These are phyloP conservation scores for Limosa lapponica DNA, from an alignment of 2,797 vertebrate species.

Conservation along the genomic window DNA sequence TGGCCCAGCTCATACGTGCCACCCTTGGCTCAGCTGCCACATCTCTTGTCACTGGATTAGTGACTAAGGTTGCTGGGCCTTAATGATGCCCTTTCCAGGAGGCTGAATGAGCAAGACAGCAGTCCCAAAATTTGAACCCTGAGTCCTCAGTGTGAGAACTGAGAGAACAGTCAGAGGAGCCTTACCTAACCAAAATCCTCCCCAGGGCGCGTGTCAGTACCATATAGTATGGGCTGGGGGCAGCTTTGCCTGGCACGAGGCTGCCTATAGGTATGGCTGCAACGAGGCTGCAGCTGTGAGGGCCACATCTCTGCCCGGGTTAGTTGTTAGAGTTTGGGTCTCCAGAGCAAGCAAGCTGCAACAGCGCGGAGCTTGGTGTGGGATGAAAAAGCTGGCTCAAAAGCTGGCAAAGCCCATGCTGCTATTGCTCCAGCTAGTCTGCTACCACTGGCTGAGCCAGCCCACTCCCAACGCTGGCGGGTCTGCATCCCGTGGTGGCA, in stretches of 20 bases:
- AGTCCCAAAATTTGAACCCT: background rate
- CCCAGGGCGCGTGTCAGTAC: background rate
- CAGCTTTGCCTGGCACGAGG: fast-evolving
- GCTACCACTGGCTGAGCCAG: background rate
- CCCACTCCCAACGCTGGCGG: background rate
- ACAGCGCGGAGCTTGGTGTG: fast-evolving
- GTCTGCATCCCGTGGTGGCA: fast-evolving
- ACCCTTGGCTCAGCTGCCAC: background rate
- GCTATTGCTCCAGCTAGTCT: fast-evolving
- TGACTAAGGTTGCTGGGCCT: background rate
- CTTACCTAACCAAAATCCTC: background rate
- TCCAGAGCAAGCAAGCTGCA: background rate
- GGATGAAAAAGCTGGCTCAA: background rate
- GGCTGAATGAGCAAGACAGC: background rate
- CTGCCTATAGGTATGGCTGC: background rate
- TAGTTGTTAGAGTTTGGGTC: background rate
- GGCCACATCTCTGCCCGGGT: fast-evolving
- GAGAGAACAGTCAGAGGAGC: background rate
- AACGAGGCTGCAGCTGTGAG: fast-evolving
- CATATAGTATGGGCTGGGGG: background rate
- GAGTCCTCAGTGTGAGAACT: background rate
- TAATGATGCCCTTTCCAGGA: background rate
- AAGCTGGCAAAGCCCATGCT: background rate
- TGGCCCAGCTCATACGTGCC: background rate
- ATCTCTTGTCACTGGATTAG: background rate